These are phyloP conservation scores for Isichthys henryi DNA, from an alignment of 2,113 vertebrate genomes.

Conservation along the genomic window DNA sequence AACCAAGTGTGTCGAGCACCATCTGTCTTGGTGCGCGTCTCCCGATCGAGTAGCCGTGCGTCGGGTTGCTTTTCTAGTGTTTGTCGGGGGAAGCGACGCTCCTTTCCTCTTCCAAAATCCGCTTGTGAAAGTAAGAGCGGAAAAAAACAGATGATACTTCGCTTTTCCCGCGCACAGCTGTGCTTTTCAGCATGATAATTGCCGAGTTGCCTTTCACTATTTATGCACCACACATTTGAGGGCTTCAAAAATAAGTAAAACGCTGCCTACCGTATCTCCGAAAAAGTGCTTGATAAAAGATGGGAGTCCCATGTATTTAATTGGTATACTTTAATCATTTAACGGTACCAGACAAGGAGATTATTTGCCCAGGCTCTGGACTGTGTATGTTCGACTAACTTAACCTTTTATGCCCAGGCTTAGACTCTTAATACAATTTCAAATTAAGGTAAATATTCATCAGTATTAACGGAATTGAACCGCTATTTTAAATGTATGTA, in stretches of 20 bases:
- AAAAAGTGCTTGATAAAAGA: neutral
- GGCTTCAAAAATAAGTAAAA: slow-evolving; percentile 1
- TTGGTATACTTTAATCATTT: neutral
- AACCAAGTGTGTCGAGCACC: slow-evolving; percentile 16
- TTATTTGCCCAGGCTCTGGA: neutral
- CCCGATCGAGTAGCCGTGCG: slow-evolving; percentile 4
- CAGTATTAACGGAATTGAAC: neutral
- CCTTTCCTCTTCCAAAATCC: neutral
- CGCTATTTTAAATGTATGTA: neutral
- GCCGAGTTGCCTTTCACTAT: neutral
- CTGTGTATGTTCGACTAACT: neutral
- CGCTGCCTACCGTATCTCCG: neutral
- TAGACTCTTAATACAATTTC: slow-evolving; percentile 3
- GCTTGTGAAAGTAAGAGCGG: neutral
- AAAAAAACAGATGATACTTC: neutral
- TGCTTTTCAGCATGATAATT: slow-evolving; percentile 8
- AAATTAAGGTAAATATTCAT: neutral
- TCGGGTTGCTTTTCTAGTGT: neutral
- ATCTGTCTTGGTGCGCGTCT: slow-evolving; percentile 21
- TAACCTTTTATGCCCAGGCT: neutral
- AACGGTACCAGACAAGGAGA: neutral
- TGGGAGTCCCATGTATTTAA: neutral
- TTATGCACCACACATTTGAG: neutral
- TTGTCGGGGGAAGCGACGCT: neutral
- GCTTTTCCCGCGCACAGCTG: neutral